phyloP scores from a whole-genome alignment of 2,113 vertebrate genomes.

The Chaetorhynchus papuensis region DNA sequence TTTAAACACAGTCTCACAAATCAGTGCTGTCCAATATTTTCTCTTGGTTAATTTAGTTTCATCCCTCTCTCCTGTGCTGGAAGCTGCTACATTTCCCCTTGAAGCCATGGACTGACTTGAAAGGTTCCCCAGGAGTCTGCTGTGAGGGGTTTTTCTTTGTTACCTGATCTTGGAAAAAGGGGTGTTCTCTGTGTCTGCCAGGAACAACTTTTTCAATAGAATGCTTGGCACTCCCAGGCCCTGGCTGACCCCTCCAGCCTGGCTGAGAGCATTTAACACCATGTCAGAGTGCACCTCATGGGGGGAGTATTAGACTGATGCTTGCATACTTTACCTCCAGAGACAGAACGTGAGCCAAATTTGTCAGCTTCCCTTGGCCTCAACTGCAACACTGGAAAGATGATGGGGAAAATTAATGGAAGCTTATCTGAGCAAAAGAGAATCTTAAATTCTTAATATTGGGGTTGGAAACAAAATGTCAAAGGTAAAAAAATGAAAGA shows the following conservation, averaged over 20 bases:
- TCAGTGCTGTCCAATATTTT: background rate
- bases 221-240: slow-evolving; percentile 16
- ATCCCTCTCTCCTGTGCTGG: background rate
- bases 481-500: background rate
- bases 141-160: slow-evolving; percentile 24
- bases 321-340: background rate
- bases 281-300: background rate
- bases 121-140: background rate
- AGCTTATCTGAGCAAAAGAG: background rate
- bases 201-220: slow-evolving; percentile 11
- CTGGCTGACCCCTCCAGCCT: background rate
- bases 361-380: background rate
- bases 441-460: background rate
- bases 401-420: background rate
- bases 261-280: background rate
- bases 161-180: slow-evolving; percentile 32
- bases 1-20: background rate
- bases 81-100: background rate
- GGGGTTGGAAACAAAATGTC: background rate
- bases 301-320: background rate
- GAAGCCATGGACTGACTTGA: background rate
- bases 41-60: background rate
- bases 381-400: background rate
- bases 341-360: background rate
- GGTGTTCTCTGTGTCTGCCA: slow-evolving; percentile 29